Base-by-base conservation (phyloP, 2,797 vertebrate species). In the Mormyrops attenuatus region DNA sequence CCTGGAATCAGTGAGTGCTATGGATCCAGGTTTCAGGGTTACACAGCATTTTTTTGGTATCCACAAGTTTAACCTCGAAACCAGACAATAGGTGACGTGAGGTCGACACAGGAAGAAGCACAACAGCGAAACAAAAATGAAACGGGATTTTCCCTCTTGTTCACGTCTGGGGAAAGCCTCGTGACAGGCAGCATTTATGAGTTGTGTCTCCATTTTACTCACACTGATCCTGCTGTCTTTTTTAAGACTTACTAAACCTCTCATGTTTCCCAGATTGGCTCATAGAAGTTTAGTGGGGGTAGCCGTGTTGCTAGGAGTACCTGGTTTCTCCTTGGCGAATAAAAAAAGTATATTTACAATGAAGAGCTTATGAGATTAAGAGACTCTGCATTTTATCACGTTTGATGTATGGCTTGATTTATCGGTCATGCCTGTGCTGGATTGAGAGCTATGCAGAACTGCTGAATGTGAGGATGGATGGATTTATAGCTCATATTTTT, bases 1-100 rank as follows among this genome's bases (percentile, higher is more conserved):
- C 90, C 91, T 92, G 91, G 92, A 93, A 87, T 22, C 30, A 30
- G 17, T 57, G 17, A 85, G 34, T 53, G 9, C 44, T 52, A 47
- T 53, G 17, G 53, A 55, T 26, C 20, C 38, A 3, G 1, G n/a
- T 84, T 26, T 34, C 8, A 85, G 20, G 20, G 80, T 22, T n/a
- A 47, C 11, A 69, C n/a, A 60, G 57, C n/a, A 3, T 22, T 22
- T 60, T 60, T 60, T 69, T 34, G 63, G 11, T 34, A 66, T 69
- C 63, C 63, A 4, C 26, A 13, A 34, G 63, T 34, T 30, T 66
- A 30, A 30, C 9, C 11, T 34, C 3, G 1, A 34, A 69, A 34
- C 26, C 26, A 5, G 63, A 34, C 4, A 69, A 34, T 69, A 13
- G 22, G 11, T 69, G 63, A 57, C 17, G 4, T 57, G 53, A n/a